Evolutionary conservation across 2,113 vertebrate genomes (phyloP).

Genomic region (Epinephelus fuscoguttatus): DNA sequence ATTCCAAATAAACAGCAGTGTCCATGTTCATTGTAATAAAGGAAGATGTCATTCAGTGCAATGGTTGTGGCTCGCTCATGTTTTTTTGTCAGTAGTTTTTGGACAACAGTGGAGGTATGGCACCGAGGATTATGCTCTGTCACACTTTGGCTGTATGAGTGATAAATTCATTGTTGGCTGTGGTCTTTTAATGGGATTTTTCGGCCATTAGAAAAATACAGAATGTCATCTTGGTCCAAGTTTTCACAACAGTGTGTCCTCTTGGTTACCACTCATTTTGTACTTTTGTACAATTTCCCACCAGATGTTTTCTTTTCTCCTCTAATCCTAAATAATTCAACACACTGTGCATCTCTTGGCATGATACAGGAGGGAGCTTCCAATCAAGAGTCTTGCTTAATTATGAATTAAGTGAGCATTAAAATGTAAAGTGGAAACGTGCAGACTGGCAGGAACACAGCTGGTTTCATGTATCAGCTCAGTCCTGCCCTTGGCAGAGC

Average conservation of each 20-base stretch:
- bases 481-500: conserved; percentile 11
- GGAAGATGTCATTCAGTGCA: not conserved
- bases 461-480: conserved; percentile 14
- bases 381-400: not conserved
- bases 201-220: not conserved
- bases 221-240: not conserved
- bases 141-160: not conserved
- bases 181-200: not conserved
- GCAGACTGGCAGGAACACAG: conserved; percentile 19
- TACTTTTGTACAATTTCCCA: conserved; percentile 35
- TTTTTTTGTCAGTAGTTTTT: not conserved
- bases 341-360: conserved; percentile 3
- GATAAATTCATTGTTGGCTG: not conserved
- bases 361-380: not conserved
- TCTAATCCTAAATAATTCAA: conserved; percentile 29
- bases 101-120: not conserved
- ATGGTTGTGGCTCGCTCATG: too few species aligned
- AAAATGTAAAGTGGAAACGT: conserved; percentile 27
- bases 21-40: not conserved
- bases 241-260: not conserved
- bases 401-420: conserved; percentile 29
- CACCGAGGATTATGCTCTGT: not conserved
- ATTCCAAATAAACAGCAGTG: not conserved
- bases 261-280: not conserved
- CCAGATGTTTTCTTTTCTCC: conserved; percentile 30